These are phyloP conservation scores for Delia radicum DNA, from an alignment of 1,140 invertebrate species.

Conservation along the genomic window DNA sequence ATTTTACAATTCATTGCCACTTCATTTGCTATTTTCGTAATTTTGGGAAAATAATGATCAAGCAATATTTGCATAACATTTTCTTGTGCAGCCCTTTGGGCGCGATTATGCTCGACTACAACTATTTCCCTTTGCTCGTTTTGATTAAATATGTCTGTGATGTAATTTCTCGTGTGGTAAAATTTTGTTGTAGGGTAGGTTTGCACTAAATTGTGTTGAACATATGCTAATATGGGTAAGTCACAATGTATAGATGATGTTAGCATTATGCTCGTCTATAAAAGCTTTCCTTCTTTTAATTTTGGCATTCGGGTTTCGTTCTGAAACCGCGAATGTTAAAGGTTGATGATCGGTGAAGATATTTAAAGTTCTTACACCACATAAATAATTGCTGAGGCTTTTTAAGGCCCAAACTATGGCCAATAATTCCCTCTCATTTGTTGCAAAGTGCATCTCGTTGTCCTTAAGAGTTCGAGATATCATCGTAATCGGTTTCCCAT, in stretches of 20 bases:
- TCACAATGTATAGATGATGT: constrained; percentile 51
- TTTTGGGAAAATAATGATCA: constrained; percentile 30
- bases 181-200: constrained; percentile 20
- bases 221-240: background rate
- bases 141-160: background rate
- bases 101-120: background rate
- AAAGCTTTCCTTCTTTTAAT: constrained; percentile 60
- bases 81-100: constrained; percentile 29
- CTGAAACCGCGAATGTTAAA: too few relatives aligned
- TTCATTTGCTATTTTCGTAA: constrained; percentile 26
- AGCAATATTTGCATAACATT: constrained; percentile 23
- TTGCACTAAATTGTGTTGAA: constrained; percentile 16
- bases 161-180: background rate
- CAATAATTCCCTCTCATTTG: constrained; percentile 31
- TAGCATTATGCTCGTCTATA: constrained; percentile 51
- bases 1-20: constrained; percentile 25
- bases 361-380: constrained; percentile 52
- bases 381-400: constrained; percentile 38
- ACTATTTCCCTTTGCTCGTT: constrained; percentile 1
- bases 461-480: too few relatives aligned
- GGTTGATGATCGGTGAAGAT: constrained; percentile 59
- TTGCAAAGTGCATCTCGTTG: background rate
- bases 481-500: background rate
- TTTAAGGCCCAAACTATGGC: constrained; percentile 11
- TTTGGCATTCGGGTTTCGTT: too few relatives aligned